Evolutionary conservation across 2,888 invertebrate species (phyloP).

Genomic region (Leptopilina syphax): DNA sequence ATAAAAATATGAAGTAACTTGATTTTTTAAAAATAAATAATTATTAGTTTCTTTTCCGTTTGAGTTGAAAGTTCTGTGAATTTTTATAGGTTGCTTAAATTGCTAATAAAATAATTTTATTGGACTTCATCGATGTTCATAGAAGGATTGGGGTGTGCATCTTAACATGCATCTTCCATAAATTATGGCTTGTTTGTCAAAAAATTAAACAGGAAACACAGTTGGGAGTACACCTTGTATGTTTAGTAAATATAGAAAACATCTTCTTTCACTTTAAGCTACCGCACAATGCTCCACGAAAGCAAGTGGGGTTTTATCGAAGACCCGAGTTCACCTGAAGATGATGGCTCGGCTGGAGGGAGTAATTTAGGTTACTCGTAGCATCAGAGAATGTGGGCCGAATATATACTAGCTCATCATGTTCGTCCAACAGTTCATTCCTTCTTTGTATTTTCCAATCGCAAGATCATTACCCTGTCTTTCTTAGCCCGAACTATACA

Average conservation of each 20-base stretch:
- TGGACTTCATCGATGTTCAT: too few species aligned
- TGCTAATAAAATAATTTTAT: too few species aligned
- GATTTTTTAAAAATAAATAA: too few species aligned
- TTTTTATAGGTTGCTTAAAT: too few species aligned
- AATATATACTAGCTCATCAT: constrained; percentile 74
- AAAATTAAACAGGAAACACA: too few species aligned
- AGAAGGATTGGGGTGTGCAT: too few species aligned
- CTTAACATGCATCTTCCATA: too few species aligned
- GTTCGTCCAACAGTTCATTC: constrained; percentile 73
- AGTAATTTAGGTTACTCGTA: constrained; percentile 76
- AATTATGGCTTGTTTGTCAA: too few species aligned
- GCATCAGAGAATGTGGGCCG: constrained; percentile 75
- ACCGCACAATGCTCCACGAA: constrained; percentile 48
- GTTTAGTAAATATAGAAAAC: constrained; percentile 17
- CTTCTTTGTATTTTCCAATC: constrained; percentile 66
- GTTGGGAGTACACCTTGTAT: not conserved
- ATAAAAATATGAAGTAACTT: too few species aligned
- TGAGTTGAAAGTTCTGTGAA: too few species aligned
- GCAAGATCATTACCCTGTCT: constrained; percentile 58
- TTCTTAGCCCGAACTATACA: constrained; percentile 47
- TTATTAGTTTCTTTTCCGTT: too few species aligned
- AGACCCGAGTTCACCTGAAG: constrained; percentile 54
- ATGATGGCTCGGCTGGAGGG: constrained; percentile 65
- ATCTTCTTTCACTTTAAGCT: constrained; percentile 25
- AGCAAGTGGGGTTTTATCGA: constrained; percentile 54